phyloP scores from a whole-genome alignment of 2,797 vertebrate species.

The Sciaenops ocellatus region DNA sequence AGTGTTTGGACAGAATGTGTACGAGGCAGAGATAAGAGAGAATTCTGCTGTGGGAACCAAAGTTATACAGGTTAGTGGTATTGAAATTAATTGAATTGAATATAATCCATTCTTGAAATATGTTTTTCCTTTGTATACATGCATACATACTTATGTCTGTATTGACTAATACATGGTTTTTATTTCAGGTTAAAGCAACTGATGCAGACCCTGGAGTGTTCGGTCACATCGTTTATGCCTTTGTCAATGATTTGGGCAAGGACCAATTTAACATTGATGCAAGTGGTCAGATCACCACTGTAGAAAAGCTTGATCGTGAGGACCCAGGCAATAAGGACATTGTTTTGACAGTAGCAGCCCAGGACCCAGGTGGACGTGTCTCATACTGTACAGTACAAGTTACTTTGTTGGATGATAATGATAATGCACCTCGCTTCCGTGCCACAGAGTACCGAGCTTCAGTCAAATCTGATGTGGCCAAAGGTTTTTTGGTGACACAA shows the following conservation, averaged over 20 bases:
- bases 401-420: conserved; percentile 94
- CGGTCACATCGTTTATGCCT: conserved; percentile 89
- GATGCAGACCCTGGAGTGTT: conserved; percentile 93
- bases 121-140: not conserved
- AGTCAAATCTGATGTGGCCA: conserved; percentile 91
- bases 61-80: conserved; percentile 88
- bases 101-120: too few species aligned
- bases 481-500: conserved; percentile 93
- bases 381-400: conserved; percentile 91
- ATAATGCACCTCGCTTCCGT: conserved; percentile 92
- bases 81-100: not conserved
- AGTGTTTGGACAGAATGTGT: conserved; percentile 90
- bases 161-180: conserved; percentile 30
- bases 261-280: conserved; percentile 92
- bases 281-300: conserved; percentile 91
- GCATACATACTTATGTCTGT: not conserved
- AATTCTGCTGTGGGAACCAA: conserved; percentile 91
- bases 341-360: conserved; percentile 89
- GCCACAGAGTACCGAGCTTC: conserved; percentile 92
- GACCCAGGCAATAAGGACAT: conserved; percentile 89
- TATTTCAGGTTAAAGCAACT: conserved; percentile 87
- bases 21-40: conserved; percentile 94
- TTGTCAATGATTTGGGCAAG: conserved; percentile 93
- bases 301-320: conserved; percentile 94
- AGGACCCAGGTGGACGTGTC: conserved; percentile 91